Evolutionary conservation across 2,113 vertebrate genomes (phyloP), one percentile per base, ranked within the genome.

Genomic region (Circaetus gallicus): DNA sequence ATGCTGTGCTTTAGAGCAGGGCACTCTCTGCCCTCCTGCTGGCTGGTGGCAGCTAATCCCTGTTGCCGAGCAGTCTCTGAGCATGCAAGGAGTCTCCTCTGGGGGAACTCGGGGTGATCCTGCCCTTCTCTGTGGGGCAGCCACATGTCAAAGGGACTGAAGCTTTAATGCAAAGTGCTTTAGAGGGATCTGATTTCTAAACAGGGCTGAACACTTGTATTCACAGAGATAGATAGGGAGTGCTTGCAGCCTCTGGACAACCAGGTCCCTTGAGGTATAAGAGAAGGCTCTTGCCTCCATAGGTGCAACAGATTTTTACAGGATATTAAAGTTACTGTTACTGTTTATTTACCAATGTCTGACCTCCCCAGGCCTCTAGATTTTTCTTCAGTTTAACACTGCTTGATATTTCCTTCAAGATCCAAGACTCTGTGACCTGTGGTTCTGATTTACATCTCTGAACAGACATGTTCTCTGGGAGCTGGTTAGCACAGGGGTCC

Each of bases 321-420:
- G 72, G n/a, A 52, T 70, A 42, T 61, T 79, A 3, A 67, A 42
- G 58, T 65, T 67, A 45, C 26, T 83, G 38, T 66, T 83, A 42
- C 47, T 72, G 13, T 58, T 95, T 94, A 61, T 95, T 92, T 97
- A 94, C 92, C 94, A 38, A 13, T 84, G 82, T 96, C 82, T 93
- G 91, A 96, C 65, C 67, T 97, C 81, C 38, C 32, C 22, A 69
- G 63, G 74, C 49, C 61, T 94, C 59, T 73, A 65, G 82, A 65
- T 93, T 94, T 94, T 82, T 76, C 66, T 95, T 92, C 59, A 52
- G 31, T 74, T 52, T 84, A 91, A 65, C 65, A 31, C 79, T 89
- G 89, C 79, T 86, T 93, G 55, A 32, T 96, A 61, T 47, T 95
- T 93, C 92, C 70, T 71, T 95, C 43, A 89, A 15, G 55, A 43